phyloP scores from a whole-genome alignment of 1,140 invertebrate genomes.

The Drosophila neocordata region DNA sequence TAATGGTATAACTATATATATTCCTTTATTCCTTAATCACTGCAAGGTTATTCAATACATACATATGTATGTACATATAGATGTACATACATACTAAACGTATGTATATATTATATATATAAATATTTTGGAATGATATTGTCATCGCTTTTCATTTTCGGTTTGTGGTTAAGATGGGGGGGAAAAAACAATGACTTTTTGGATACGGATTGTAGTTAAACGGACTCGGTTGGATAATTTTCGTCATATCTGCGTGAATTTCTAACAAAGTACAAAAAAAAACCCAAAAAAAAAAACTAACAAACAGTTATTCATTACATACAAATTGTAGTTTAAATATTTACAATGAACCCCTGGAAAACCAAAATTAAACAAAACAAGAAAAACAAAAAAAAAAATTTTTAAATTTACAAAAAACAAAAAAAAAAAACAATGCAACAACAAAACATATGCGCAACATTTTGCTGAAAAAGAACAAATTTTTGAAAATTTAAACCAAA shows the following conservation, averaged over 20 bases:
- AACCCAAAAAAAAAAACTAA: conserved; percentile 24
- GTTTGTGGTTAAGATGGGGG: conserved; percentile 32
- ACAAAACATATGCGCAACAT: conserved; percentile 66
- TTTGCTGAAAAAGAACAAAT: conserved; percentile 61
- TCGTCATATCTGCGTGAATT: conserved; percentile 75
- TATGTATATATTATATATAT: no score
- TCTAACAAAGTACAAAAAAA: conserved; percentile 75
- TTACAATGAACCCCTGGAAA: conserved; percentile 8
- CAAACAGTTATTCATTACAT: conserved; percentile 6
- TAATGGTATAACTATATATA: no score
- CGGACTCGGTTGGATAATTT: conserved; percentile 75
- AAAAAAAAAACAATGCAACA: conserved; percentile 55
- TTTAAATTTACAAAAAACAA: neutral
- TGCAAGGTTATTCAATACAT: neutral
- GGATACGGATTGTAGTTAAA: conserved; percentile 38
- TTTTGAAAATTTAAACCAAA: conserved; percentile 62
- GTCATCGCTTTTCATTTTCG: conserved; percentile 37
- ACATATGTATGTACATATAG: no score
- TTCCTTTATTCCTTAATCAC: neutral
- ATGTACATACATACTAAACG: no score
- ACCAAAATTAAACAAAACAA: conserved; percentile 22
- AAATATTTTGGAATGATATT: neutral
- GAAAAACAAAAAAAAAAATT: conserved; percentile 44
- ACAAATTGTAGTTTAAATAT: conserved; percentile 45
- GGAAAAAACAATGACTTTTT: conserved; percentile 8